Conservation (phyloP, 2,797 vertebrate genomes). For the Strix occidentalis region DNA sequence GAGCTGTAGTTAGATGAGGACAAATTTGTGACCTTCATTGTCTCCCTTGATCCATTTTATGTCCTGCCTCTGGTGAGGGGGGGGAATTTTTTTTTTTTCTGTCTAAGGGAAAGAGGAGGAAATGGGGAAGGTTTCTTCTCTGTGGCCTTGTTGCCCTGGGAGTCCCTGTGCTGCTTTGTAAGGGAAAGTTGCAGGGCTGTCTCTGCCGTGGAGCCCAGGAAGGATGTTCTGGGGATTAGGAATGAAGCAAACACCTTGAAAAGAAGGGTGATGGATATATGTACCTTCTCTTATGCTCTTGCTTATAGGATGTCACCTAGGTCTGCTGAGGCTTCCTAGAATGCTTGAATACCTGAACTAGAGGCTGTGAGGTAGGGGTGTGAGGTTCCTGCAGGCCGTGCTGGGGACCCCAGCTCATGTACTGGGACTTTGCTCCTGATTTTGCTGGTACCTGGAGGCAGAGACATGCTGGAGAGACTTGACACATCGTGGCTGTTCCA, state of each 20-base stretch:
- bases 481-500: not conserved
- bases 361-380: not conserved
- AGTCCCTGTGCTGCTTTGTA: not conserved
- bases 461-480: not conserved
- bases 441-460: not conserved
- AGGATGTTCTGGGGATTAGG: not conserved
- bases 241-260: not conserved
- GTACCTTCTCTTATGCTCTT: not conserved
- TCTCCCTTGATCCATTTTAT: not conserved
- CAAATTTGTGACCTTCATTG: not conserved
- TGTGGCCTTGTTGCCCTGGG: not conserved
- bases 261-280: not conserved
- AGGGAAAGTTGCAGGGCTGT: not conserved
- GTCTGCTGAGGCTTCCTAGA: not conserved
- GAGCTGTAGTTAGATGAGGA: not conserved
- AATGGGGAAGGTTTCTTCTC: not conserved
- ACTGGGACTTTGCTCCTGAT: not conserved
- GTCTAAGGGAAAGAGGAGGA: not conserved
- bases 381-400: not conserved
- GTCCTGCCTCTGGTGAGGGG: not conserved
- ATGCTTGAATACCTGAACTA: not conserved
- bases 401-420: not conserved
- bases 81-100: not conserved
- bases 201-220: not conserved
- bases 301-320: not conserved